phyloP scores from a whole-genome alignment of 1,140 invertebrate genomes.

The Drosophila ironensis region DNA sequence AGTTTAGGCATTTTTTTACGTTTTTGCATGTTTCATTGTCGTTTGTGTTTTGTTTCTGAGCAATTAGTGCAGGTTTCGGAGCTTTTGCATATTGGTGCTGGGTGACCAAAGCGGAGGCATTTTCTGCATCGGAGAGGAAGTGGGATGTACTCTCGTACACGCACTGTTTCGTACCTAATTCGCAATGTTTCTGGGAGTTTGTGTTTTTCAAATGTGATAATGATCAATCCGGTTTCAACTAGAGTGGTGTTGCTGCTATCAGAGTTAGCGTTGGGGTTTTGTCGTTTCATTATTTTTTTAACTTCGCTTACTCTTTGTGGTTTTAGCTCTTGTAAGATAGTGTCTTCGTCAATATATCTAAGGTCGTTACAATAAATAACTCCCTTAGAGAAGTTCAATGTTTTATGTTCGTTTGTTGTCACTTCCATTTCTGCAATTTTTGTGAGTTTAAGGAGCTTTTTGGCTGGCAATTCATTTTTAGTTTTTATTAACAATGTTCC shows the following conservation, averaged over 20 bases:
- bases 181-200: too few relatives aligned
- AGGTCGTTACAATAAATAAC: slow-evolving; percentile 9
- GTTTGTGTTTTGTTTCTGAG: background rate
- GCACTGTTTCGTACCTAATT: slow-evolving; percentile 1
- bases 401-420: slow-evolving; percentile 3
- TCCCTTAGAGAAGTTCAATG: slow-evolving; percentile 4
- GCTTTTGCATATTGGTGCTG: background rate
- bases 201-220: background rate
- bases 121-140: background rate
- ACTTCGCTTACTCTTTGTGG: slow-evolving; percentile 8
- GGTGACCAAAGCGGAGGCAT: background rate
- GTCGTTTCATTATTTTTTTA: slow-evolving; percentile 9
- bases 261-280: too few relatives aligned
- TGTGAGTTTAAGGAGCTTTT: background rate
- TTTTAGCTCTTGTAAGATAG: slow-evolving; percentile 8
- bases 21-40: background rate
- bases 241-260: background rate
- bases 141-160: background rate
- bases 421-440: background rate
- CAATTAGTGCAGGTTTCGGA: background rate
- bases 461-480: background rate
- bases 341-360: background rate
- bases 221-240: slow-evolving; percentile 1
- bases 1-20: background rate
- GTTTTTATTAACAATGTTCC: slow-evolving; percentile 2